These are phyloP conservation scores for Bryconaethiops microstoma DNA, from an alignment of 2,797 vertebrate species.

Conservation along the genomic window DNA sequence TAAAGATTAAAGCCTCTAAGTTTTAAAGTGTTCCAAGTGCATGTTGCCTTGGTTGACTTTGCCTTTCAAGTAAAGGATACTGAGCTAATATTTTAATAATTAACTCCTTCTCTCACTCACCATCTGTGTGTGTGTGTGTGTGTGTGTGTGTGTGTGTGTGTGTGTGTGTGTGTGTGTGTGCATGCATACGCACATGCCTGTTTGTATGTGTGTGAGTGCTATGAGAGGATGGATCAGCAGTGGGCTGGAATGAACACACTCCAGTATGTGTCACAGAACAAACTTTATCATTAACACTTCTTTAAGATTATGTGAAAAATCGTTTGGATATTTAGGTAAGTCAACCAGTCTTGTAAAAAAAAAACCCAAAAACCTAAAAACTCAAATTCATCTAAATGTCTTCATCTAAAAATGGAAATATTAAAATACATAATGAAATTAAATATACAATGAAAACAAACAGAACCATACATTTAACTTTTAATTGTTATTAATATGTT, in stretches of 20 bases:
- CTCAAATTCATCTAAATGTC: no score
- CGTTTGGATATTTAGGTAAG: no score
- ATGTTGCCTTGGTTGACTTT: conserved; percentile 44
- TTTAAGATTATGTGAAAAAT: no score
- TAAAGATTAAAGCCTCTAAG: conserved; percentile 66
- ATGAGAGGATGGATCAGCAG: conserved; percentile 14
- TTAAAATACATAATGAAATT: no score
- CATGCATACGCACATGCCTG: neutral
- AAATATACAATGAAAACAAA: no score
- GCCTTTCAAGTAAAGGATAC: conserved; percentile 45
- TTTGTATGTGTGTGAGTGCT: conserved; percentile 17
- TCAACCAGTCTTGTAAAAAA: no score
- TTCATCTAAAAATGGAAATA: no score
- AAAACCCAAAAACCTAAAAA: no score
- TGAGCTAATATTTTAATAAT: conserved; percentile 66
- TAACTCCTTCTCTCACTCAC: conserved; percentile 17
- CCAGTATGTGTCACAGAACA: conserved; percentile 48
- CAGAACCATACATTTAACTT: no score
- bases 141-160: conserved; percentile 20
- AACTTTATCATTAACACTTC: conserved; percentile 37
- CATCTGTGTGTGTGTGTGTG: conserved; percentile 25
- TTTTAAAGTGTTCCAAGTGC: conserved; percentile 60
- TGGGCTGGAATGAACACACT: conserved; percentile 22
- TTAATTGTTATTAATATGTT: no score
- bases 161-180: conserved; percentile 26